These are phyloP conservation scores for Drosophila aldrichi DNA, from an alignment of 2,888 invertebrate genomes.

Conservation along the genomic window DNA sequence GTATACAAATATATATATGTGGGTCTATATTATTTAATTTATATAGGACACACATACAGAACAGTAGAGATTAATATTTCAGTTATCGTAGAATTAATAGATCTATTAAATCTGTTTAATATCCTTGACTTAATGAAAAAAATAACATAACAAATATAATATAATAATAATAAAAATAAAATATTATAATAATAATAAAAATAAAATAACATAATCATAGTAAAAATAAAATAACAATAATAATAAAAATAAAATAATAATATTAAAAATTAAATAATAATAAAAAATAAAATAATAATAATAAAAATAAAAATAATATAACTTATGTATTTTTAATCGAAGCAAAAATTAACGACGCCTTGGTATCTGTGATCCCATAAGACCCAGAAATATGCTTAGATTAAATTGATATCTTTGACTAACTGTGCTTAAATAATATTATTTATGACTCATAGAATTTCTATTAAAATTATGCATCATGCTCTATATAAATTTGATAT, in stretches of 20 bases:
- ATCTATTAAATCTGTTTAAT: not conserved
- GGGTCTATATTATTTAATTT: not conserved
- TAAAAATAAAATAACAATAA: too few relatives aligned
- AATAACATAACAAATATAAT: too few relatives aligned
- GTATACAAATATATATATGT: not conserved
- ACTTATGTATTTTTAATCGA: not conserved
- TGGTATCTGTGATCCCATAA: not conserved
- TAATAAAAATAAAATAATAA: too few relatives aligned
- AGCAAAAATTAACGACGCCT: not conserved
- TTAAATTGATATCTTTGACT: not conserved
- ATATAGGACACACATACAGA: not conserved
- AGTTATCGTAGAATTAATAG: not conserved
- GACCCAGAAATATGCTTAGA: not conserved
- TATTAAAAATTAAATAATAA: too few relatives aligned
- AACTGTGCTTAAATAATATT: not conserved
- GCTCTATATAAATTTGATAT: not conserved
- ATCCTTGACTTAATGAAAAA: not conserved
- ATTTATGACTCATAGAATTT: not conserved
- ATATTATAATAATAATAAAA: too few relatives aligned
- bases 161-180: too few relatives aligned
- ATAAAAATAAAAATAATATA: too few relatives aligned
- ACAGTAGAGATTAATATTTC: not conserved
- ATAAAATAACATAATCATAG: too few relatives aligned
- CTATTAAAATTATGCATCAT: not conserved
- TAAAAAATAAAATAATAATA: too few relatives aligned